These are phyloP conservation scores for Leptatherina wallacei DNA, from an alignment of 2,797 vertebrate species.

Conservation along the genomic window DNA sequence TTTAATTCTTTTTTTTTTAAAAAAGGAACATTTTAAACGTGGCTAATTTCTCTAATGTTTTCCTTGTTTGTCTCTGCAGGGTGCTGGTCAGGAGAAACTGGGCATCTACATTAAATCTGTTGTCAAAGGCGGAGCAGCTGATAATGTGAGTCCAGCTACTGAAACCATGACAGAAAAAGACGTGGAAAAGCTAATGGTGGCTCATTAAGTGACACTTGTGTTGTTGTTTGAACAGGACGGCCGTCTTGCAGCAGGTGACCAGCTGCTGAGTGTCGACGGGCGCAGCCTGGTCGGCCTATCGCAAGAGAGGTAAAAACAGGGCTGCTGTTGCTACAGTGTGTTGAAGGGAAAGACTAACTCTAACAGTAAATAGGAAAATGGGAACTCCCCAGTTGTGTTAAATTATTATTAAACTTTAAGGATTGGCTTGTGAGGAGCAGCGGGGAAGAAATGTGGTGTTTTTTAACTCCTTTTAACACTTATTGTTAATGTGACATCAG, in stretches of 20 bases:
- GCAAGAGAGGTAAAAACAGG: conserved; percentile 90
- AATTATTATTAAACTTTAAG: conserved; percentile 10
- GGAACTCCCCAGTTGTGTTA: conserved; percentile 14
- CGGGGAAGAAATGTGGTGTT: conserved; percentile 16
- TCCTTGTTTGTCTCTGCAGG: conserved; percentile 77
- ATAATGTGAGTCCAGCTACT: conserved; percentile 86
- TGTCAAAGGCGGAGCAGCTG: conserved; percentile 98
- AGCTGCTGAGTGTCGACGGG: conserved; percentile 96
- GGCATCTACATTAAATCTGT: conserved; percentile 99
- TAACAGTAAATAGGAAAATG: background rate
- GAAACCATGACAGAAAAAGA: background rate
- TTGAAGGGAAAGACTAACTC: background rate
- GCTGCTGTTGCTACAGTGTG: background rate
- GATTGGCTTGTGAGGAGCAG: background rate
- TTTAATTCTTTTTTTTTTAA: background rate
- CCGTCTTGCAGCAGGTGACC: conserved; percentile 94
- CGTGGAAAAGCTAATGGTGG: background rate
- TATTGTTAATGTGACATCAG: conserved; percentile 7
- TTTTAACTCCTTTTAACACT: no score
- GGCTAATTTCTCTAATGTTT: background rate
- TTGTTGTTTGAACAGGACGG: conserved; percentile 86
- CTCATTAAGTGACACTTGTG: conserved; percentile 19
- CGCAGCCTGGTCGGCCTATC: conserved; percentile 96
- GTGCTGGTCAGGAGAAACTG: conserved; percentile 97
- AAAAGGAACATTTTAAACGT: background rate